Evolutionary conservation across 2,888 invertebrate genomes (phyloP).

Genomic region (Gymnocheta viridis): DNA sequence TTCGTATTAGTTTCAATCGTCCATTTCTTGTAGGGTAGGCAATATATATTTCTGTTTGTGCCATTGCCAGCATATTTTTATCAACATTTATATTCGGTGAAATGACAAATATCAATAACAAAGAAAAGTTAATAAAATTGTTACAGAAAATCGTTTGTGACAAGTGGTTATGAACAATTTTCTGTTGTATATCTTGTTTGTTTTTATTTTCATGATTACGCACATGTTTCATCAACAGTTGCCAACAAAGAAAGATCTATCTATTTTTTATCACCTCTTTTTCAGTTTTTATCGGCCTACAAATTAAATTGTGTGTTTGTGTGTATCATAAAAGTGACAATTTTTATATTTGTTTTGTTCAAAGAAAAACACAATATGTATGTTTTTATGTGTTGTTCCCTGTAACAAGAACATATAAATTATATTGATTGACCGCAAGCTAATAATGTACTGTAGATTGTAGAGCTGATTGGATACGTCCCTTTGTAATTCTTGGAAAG

Average conservation of each 20-base stretch:
- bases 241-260: neutral
- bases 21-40: too few species aligned
- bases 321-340: neutral
- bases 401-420: too few species aligned
- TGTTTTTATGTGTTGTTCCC: too few species aligned
- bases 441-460: too few species aligned
- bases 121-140: constrained; percentile 46
- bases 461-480: too few species aligned
- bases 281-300: neutral
- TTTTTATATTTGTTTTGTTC: too few species aligned
- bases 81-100: neutral
- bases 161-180: constrained; percentile 24
- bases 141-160: constrained; percentile 25
- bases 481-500: too few species aligned
- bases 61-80: neutral
- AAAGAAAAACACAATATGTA: too few species aligned
- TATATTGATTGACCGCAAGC: too few species aligned
- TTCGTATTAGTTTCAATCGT: too few species aligned
- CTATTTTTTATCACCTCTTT: neutral
- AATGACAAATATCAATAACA: neutral
- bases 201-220: neutral
- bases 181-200: too few species aligned
- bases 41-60: neutral
- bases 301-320: neutral
- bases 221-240: neutral